A percentile compares a stretch with the other conserved stretches of the same genome.
These are phyloP conservation scores for Ophion ellenae DNA, from an alignment of 2,888 invertebrate species.

Conservation along the genomic window DNA sequence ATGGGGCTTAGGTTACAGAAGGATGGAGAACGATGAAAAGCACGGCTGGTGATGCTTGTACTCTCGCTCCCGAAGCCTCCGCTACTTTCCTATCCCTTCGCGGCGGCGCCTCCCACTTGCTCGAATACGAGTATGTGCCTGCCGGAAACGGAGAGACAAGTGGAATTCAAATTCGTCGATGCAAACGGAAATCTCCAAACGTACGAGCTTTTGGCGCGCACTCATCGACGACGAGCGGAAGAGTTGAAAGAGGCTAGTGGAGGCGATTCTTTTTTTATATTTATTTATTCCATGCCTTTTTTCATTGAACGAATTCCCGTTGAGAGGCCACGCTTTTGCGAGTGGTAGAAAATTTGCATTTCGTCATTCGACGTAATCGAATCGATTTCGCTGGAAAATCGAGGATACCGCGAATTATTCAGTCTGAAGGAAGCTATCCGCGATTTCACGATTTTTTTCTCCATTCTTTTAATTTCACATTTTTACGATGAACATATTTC, in stretches of 20 bases:
- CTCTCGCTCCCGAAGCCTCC: not conserved
- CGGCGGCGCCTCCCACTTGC: not conserved
- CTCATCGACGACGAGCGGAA: conserved; percentile 19
- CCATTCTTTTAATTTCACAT: too few species aligned
- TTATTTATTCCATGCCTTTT: not conserved
- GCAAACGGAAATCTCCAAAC: conserved; percentile 64
- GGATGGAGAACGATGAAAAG: not conserved
- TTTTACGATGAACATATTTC: too few species aligned
- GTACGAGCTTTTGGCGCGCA: conserved; percentile 54
- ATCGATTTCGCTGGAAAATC: conserved; percentile 68
- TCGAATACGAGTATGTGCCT: conserved; percentile 24
- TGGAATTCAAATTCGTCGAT: conserved; percentile 65
- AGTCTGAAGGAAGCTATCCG: not conserved
- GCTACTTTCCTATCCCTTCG: too few species aligned
- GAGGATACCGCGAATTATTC: conserved; percentile 21
- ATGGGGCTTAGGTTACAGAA: not conserved
- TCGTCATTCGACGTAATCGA: conserved; percentile 76
- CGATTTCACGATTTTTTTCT: too few species aligned
- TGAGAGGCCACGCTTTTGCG: conserved; percentile 22
- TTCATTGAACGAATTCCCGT: conserved; percentile 15
- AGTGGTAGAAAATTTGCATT: conserved; percentile 74
- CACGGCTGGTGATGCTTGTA: conserved; percentile 15
- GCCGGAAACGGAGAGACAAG: conserved; percentile 62
- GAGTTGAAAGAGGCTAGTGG: conserved; percentile 5
- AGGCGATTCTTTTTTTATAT: not conserved